Percentiles rank a stretch among this genome's conserved stretches.
Conservation (phyloP, 2,113 vertebrate genomes). For the Alosa alosa region DNA sequence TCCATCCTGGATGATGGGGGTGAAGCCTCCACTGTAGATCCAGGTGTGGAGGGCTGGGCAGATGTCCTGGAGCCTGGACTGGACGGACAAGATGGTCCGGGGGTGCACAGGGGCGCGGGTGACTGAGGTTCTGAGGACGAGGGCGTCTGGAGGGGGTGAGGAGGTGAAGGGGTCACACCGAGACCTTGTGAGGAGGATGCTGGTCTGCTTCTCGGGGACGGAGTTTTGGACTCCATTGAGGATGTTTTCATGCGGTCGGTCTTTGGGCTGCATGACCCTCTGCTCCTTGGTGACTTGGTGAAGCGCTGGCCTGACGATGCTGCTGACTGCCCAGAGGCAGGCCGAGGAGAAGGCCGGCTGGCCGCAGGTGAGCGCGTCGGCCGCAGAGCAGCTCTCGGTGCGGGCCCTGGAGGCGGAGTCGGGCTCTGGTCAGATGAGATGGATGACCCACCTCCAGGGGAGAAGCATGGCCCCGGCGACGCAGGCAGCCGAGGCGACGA, state of each 20-base stretch:
- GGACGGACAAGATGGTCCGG: background rate
- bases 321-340: background rate
- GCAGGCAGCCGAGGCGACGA: background rate
- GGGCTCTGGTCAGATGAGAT: conserved; percentile 9
- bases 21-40: background rate
- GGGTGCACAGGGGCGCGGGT: background rate
- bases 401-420: background rate
- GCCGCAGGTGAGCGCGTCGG: background rate
- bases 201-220: background rate
- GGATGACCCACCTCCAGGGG: background rate
- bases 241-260: background rate
- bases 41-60: background rate
- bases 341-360: background rate
- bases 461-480: background rate
- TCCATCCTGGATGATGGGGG: background rate
- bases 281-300: background rate
- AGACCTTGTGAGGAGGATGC: background rate
- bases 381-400: background rate
- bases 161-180: background rate
- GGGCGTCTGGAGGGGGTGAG: background rate
- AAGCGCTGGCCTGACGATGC: background rate
- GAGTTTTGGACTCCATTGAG: background rate
- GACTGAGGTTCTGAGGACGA: background rate
- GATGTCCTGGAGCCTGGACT: background rate
- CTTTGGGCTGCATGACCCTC: conserved; percentile 10